Percentiles rank a stretch among this genome's conserved stretches.
Evolutionary conservation across 2,888 invertebrate species (phyloP).

Genomic region (Flexamia atlantica): DNA sequence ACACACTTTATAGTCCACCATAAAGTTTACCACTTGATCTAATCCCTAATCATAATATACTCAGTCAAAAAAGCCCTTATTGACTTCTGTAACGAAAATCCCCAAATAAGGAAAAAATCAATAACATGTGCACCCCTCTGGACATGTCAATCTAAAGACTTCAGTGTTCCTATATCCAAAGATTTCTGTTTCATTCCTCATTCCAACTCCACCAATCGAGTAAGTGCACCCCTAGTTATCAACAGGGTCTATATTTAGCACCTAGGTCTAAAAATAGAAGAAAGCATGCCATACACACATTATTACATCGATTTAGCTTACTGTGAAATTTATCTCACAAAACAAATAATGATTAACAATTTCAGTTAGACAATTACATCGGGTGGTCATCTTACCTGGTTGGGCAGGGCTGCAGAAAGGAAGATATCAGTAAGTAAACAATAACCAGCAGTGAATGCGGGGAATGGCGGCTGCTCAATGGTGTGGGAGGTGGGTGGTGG

Average conservation of each 20-base stretch:
- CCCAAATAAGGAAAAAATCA: too few species aligned
- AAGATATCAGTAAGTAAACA: conserved; percentile 46
- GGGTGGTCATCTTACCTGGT: neutral
- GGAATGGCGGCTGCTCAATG: conserved; percentile 35
- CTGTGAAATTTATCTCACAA: too few species aligned
- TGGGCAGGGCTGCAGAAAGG: conserved; percentile 8
- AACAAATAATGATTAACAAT: too few species aligned
- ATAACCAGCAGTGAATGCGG: conserved; percentile 8
- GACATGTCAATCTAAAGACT: neutral
- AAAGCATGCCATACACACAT: neutral
- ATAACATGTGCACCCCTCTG: neutral
- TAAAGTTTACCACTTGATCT: too few species aligned
- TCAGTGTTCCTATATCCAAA: neutral
- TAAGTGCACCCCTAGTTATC: neutral
- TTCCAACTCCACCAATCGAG: neutral
- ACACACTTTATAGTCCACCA: too few species aligned
- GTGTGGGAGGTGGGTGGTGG: conserved; percentile 17
- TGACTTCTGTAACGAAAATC: too few species aligned
- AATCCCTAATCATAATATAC: too few species aligned
- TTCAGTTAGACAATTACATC: too few species aligned
- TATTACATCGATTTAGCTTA: too few species aligned
- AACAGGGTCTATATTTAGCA: conserved; percentile 29
- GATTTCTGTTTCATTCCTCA: neutral
- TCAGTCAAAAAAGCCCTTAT: too few species aligned
- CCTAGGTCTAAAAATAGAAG: neutral